Evolutionary conservation across 2,888 invertebrate species (phyloP), one percentile per base, ranked within the genome.

Genomic region (Dynastes maya): DNA sequence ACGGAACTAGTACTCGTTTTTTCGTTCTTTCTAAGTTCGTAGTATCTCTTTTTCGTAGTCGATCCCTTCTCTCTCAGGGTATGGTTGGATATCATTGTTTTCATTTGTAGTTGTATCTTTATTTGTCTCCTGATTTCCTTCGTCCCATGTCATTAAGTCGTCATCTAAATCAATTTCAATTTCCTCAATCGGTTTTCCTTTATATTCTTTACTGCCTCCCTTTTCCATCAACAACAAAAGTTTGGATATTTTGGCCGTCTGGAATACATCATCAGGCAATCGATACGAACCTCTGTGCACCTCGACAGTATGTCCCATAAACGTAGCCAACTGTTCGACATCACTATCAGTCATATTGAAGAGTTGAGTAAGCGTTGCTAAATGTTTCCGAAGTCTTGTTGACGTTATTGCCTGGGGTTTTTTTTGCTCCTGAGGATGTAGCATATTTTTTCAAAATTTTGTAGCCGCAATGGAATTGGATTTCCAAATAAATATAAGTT

Each of bases 391-490:
- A 29, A 82, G 77, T 76, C 64, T 80, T 40, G 83, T 83, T 2
- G 79, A 79, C 6, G 82, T 82, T 40, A 83, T 77, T 16, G 79
- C 78, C 8, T 71, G 11, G 2, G 80, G 81, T 53, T 82, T 82
- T 82, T 71, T 80, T 79, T 4, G 81, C 80, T 53, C 81, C 81
- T 79, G 82, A 80, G 3, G 68, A 40, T 9, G 8, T 49, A 6
- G 80, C 82, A 78, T 83, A 79, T 81, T 82, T 83, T 58, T 76
- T 65, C 22, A 85, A 8, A 13, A 84, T 75, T 79, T 83, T 82
- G 58, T 83, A 83, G 29, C 83, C 83, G 64, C 37, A 8, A 0
- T n/a, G 2, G 29, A 9, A 29, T 61, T 75, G 6, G 63, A 32
- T 75, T 75, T 13, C 65, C 78, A 78, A 79, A 80, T 40, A 80